A percentile compares a stretch with the other conserved stretches of the same genome.
Evolutionary conservation across 2,888 invertebrate genomes (phyloP).

Genomic region (Watsonalla binaria): DNA sequence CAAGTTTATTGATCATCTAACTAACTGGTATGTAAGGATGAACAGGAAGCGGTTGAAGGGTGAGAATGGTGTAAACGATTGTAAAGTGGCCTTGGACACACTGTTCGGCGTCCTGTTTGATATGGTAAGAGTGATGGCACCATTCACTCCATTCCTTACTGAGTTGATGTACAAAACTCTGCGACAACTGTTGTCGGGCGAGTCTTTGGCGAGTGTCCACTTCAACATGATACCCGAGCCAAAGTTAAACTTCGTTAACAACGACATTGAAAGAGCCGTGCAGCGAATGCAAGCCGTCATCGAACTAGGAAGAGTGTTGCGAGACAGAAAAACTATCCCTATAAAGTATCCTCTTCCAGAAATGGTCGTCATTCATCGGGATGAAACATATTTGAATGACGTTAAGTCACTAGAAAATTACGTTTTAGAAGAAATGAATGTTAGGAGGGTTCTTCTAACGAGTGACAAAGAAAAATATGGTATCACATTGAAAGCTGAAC

Average conservation of each 20-base stretch:
- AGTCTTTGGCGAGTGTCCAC: slow-evolving; percentile 88
- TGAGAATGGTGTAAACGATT: slow-evolving; percentile 89
- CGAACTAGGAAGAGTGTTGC: slow-evolving; percentile 93
- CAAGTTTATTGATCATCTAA: slow-evolving; percentile 97
- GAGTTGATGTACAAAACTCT: slow-evolving; percentile 97
- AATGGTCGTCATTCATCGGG: slow-evolving; percentile 95
- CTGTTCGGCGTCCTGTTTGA: slow-evolving; percentile 92
- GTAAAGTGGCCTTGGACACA: slow-evolving; percentile 90
- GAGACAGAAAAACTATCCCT: slow-evolving; percentile 96
- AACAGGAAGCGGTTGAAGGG: slow-evolving; percentile 97
- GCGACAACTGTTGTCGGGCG: slow-evolving; percentile 79
- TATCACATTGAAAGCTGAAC: slow-evolving; percentile 93
- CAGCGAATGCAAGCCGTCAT: slow-evolving; percentile 96
- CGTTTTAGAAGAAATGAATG: slow-evolving; percentile 95
- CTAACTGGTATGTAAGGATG: slow-evolving; percentile 99
- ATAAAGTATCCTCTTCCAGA: slow-evolving; percentile 98
- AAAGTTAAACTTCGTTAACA: slow-evolving; percentile 84
- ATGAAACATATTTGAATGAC: slow-evolving; percentile 86
- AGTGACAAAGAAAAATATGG: slow-evolving; percentile 96
- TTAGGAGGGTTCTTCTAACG: slow-evolving; percentile 89
- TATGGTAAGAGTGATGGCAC: slow-evolving; percentile 96
- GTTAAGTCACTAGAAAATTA: slow-evolving; percentile 89
- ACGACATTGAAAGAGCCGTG: slow-evolving; percentile 92
- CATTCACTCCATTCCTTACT: slow-evolving; percentile 97
- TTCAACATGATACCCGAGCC: slow-evolving; percentile 93